Conservation (phyloP, 2,888 invertebrate genomes). For the Alsophila aescularia region DNA sequence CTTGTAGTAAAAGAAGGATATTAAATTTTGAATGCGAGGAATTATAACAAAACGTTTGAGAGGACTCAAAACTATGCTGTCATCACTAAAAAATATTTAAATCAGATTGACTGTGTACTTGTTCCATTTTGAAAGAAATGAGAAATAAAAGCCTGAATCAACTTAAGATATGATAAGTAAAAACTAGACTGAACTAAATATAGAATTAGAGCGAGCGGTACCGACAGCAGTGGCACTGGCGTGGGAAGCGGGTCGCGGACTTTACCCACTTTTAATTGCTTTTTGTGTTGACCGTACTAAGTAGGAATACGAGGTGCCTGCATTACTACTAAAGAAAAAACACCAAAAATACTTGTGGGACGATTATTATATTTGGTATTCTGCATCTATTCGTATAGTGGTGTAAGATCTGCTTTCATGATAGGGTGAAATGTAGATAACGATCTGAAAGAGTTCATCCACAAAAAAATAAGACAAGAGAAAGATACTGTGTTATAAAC, state of each 20-base stretch:
- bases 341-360: neutral
- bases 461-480: no score
- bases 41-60: no score
- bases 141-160: slow-evolving; percentile 7
- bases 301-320: neutral
- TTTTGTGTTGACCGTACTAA: slow-evolving; percentile 49
- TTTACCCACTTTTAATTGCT: slow-evolving; percentile 61
- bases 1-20: no score
- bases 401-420: no score
- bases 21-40: no score
- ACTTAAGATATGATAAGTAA: slow-evolving; percentile 39
- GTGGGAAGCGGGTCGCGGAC: slow-evolving; percentile 64
- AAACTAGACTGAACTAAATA: slow-evolving; percentile 28
- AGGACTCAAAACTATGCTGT: neutral
- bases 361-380: neutral
- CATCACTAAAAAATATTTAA: neutral
- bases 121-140: neutral
- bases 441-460: no score
- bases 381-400: no score
- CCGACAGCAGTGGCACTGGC: slow-evolving; percentile 44
- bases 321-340: neutral
- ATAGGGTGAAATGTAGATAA: no score
- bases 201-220: slow-evolving; percentile 56
- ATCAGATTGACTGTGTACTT: neutral
- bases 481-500: no score